Base-by-base conservation (phyloP, 1,140 invertebrate species). In the Aphelenchoides fujianensis region DNA sequence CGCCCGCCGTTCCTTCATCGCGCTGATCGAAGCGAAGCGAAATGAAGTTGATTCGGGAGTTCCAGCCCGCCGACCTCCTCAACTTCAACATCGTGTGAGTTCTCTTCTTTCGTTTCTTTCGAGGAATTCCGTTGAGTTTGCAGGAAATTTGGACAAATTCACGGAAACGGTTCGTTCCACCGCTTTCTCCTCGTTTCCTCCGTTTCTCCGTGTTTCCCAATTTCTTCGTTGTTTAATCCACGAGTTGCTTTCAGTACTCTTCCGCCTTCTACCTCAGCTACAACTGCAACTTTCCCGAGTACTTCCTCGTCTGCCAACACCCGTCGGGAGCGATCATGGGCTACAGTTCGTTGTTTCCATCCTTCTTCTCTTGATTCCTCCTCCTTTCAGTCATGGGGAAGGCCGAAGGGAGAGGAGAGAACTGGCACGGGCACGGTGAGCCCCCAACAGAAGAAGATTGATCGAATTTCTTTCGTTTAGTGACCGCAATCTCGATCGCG, bases 201-300 rank as follows among this genome's bases (percentile, higher is more conserved):
- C n/a, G n/a, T n/a, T n/a, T n/a, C n/a, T n/a, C n/a, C n/a, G n/a
- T n/a, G n/a, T n/a, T n/a, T n/a, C n/a, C n/a, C n/a, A n/a, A n/a
- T n/a, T n/a, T n/a, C n/a, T 89, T 86, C 66, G 66, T 35, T 70
- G 74, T 36, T 70, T 41, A 48, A 55, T 57, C 63, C 71, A 73
- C 66, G 75, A 82, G 81, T 79, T 79, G 59, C 16, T 36, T 74
- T 69, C 27, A 91, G 90, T 98, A 97, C 89, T 94, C 93, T 2
- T 86, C 97, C 53, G 91, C 92, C 2, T 98, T 98, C 87, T 98
- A 98, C 82, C 92, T 97, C 85, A 94, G 96, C 84, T 98, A 98
- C 87, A 86, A 97, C 78, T 93, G 93, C 3, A 93, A 94, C 85
- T 97, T 95, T 94, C 95, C 95, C n/a, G 95, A 98, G 86, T 97